Evolutionary conservation across 1,140 invertebrate species (phyloP), one percentile per base, ranked within the genome.

Genomic region (Melanaphis sacchari): DNA sequence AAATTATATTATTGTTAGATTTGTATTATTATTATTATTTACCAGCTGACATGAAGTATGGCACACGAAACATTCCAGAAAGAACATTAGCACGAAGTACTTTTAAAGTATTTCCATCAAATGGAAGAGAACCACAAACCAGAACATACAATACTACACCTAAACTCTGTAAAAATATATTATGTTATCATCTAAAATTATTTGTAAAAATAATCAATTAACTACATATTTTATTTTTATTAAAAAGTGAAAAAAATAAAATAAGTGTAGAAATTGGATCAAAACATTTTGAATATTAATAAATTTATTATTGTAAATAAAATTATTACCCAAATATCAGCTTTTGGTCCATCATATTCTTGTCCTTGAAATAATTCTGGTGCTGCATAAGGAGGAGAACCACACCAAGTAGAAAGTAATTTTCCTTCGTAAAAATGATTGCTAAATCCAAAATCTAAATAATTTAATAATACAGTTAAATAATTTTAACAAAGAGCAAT

Each of bases 331-430:
- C 99, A 99, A 95, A 99, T 98, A 96, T 99, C 99, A 94, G 99
- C 99, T 96, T 99, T 98, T 52, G 98, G 98, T 24, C 99, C 99
- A 94, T 99, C 98, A 95, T 99, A 99, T 95, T 98, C 97, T 95
- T 98, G 98, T 90, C 99, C 99, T 95, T 99, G 98, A 96, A 99
- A 99, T 87, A 99, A 97, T 96, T 99, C 99, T 38, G 99, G 99
- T 36, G 99, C 99, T 91, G 99, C 99, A 95, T 99, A 99, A 40
- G 99, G 99, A n/a, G 99, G 99, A 82, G 98, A 98, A 4, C 98
- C 98, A 96, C 99, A 99, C 98, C 98, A 99, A 76, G 99, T 99
- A 91, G 97, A 97, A 76, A 99, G 96, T 49, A 98, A 96, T 94
- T 97, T 97, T 87, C 97, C 98, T 81, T 96, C 96, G 94, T 97